These are phyloP conservation scores for Haliclona indistincta DNA, from an alignment of 37 sponge, comb jelly and placozoan genomes.

Conservation along the genomic window DNA sequence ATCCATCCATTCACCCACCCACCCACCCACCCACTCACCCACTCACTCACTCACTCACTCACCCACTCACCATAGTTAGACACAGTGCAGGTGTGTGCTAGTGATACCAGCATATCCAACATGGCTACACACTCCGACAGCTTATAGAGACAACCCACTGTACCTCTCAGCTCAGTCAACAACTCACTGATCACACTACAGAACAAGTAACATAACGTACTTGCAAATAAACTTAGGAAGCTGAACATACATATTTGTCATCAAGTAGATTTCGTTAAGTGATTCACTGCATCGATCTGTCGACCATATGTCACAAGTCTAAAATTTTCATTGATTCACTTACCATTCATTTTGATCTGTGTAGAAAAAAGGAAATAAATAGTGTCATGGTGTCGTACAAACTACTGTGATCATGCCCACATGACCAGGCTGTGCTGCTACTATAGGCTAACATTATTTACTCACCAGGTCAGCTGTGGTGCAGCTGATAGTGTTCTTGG, in stretches of 20 bases:
- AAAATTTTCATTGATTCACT: conserved; percentile 1
- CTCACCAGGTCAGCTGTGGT: conserved; percentile 89
- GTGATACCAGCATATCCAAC: conserved; percentile 94
- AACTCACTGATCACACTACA: conserved; percentile 77
- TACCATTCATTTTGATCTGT: conserved; percentile 30
- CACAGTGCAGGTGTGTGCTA: conserved; percentile 88
- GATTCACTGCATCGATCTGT: conserved; percentile 86
- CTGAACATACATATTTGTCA: conserved; percentile 80
- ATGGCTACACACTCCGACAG: conserved; percentile 92
- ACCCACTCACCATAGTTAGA: conserved; percentile 76
- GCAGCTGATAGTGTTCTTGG: conserved; percentile 73
- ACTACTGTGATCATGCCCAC: background rate
- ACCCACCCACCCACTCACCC: too few species aligned
- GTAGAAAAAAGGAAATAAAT: conserved; percentile 3
- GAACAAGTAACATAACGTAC: conserved; percentile 5
- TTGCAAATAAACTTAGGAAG: background rate
- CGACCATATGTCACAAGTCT: background rate
- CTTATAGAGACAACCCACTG: conserved; percentile 94
- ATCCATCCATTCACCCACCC: too few species aligned
- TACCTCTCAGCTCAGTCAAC: conserved; percentile 58
- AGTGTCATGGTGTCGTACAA: background rate
- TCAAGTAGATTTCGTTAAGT: conserved; percentile 91
- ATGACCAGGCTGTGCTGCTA: background rate
- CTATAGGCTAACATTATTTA: background rate
- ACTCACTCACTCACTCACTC: too few species aligned